These are phyloP conservation scores for Phenganax subtilis DNA, from an alignment of 92 coral and sea anemone species.

Conservation along the genomic window DNA sequence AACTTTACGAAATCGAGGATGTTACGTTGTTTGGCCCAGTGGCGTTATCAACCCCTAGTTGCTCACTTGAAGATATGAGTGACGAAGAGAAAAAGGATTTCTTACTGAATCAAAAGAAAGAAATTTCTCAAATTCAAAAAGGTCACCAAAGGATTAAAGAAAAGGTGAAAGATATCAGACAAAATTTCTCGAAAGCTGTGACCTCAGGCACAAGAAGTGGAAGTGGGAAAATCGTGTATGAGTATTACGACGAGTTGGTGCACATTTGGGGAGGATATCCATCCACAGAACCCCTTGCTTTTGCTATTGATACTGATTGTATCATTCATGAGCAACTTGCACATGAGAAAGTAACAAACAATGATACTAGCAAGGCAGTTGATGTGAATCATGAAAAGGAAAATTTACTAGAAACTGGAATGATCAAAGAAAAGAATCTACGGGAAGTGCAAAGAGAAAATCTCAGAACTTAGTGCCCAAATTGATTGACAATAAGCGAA, in stretches of 20 bases:
- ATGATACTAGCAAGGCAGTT: background rate
- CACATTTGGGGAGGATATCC: conserved; percentile 42
- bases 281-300: conserved; percentile 43
- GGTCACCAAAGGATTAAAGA: too few relatives aligned
- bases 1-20: too few relatives aligned
- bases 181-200: too few relatives aligned
- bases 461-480: background rate
- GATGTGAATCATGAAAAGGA: background rate
- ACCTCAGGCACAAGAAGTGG: conserved; percentile 47
- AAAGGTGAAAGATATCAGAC: too few relatives aligned
- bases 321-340: background rate
- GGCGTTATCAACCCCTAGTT: too few relatives aligned
- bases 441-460: background rate
- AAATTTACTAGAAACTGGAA: background rate
- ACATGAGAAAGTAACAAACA: background rate
- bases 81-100: too few relatives aligned
- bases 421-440: background rate
- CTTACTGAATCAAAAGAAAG: too few relatives aligned
- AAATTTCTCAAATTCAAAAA: too few relatives aligned
- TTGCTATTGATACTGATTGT: conserved; percentile 46
- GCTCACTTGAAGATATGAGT: too few relatives aligned
- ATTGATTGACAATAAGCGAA: background rate
- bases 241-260: conserved; percentile 4
- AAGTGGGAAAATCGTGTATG: conserved; percentile 43
- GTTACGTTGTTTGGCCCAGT: too few relatives aligned